Percentiles rank a stretch among this genome's conserved stretches.
These are phyloP conservation scores for Atta texana DNA, from an alignment of 1,140 invertebrate species.

Conservation along the genomic window DNA sequence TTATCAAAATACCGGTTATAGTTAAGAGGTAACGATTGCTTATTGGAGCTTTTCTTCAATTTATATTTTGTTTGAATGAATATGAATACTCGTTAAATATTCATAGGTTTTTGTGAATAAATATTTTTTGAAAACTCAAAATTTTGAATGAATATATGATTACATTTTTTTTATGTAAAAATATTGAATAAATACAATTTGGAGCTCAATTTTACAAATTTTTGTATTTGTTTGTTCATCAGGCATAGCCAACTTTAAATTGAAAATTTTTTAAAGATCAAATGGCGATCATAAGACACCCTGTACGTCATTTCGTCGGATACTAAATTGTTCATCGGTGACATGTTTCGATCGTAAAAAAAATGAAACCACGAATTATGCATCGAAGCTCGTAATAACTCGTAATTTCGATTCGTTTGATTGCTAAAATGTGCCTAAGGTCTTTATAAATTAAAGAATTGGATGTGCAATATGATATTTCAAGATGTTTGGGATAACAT, in stretches of 20 bases:
- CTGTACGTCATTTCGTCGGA: slow-evolving; percentile 19
- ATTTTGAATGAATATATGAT: too few species aligned
- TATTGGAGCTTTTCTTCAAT: too few species aligned
- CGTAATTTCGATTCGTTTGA: slow-evolving; percentile 23
- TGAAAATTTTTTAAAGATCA: not conserved
- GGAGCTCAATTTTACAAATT: too few species aligned
- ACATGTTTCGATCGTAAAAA: slow-evolving; percentile 39
- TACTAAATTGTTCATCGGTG: not conserved
- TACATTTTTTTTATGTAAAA: too few species aligned
- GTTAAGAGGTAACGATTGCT: too few species aligned
- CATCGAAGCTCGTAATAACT: not conserved
- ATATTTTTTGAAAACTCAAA: too few species aligned
- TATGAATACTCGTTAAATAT: too few species aligned
- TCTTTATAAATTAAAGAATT: not conserved
- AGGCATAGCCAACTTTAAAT: not conserved
- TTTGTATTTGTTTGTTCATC: too few species aligned
- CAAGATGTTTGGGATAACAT: not conserved
- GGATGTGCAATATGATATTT: not conserved
- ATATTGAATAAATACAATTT: too few species aligned
- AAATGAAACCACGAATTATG: slow-evolving; percentile 14
- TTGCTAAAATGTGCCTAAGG: slow-evolving; percentile 25
- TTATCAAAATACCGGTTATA: too few species aligned
- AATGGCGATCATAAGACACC: not conserved
- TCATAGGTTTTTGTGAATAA: too few species aligned
- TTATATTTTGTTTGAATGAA: too few species aligned